Base-by-base conservation (phyloP, 37 sponge, comb jelly and placozoan species). In the Corticium candelabrum region DNA sequence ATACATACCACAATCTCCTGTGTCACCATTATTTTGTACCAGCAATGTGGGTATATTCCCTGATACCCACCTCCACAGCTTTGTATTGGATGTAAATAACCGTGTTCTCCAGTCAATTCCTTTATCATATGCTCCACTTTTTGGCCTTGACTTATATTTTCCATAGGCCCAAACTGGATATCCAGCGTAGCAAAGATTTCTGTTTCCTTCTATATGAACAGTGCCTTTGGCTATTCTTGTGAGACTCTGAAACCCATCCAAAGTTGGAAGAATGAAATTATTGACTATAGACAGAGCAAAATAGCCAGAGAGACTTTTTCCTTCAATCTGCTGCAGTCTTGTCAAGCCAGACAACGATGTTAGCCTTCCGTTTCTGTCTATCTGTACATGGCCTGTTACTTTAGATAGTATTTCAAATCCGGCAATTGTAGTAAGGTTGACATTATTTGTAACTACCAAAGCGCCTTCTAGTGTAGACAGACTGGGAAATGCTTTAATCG, bases 161-260 rank as follows among this genome's bases (percentile, higher is more conserved):
- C 80, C 84, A 29, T 62, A 39, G 1, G 29, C 31, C 90, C 90
- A 90, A 35, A 29, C 40, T 21, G 90, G 90, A 38, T 90, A 86
- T 1, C 90, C 90, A 5, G 87, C 80, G 81, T 82, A 90, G 84
- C 90, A 90, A 40, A 90, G 82, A 21, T 0, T n/a, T 1, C 75
- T 83, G 85, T 90, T 90, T 3, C 87, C 87, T 37, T 90, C 90
- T 34, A 90, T 86, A 38, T 81, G 84, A 1, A 90, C 90, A 1
- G 85, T 78, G 62, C 62, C 62, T 21, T 50, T 11, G 15, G 11
- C 15, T 11, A 50, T 50, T 50, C 21, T 50, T 21, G 11, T 50
- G 15, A 50, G 21, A 27, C 62, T 11, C 11, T 21, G 11, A 11
- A 50, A 50, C 15, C 15, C 62, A 21, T 21, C 15, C 62, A 50